Percentiles rank a stretch among this genome's conserved stretches.
Evolutionary conservation across 2,888 invertebrate species (phyloP).

Genomic region (Copidosoma aretas): DNA sequence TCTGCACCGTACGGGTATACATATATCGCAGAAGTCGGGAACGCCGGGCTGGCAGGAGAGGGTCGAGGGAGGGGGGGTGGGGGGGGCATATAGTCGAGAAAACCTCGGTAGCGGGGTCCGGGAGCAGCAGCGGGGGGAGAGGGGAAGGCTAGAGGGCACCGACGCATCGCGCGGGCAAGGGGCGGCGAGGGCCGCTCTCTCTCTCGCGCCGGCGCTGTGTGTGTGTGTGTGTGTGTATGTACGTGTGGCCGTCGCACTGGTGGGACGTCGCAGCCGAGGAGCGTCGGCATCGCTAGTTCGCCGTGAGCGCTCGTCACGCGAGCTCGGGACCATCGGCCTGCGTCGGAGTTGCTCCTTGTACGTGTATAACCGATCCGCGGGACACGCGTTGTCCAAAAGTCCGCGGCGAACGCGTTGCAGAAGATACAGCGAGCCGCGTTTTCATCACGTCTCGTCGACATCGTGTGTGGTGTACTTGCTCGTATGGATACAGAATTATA

Average conservation of each 20-base stretch:
- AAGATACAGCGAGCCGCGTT: too few species aligned
- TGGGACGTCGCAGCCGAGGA: constrained; percentile 64
- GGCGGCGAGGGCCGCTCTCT: not conserved
- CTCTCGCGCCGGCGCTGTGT: constrained; percentile 36
- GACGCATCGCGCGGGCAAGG: constrained; percentile 45
- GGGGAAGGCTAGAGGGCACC: constrained; percentile 38
- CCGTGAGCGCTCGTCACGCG: constrained; percentile 74
- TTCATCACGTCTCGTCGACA: too few species aligned
- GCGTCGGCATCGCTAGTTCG: constrained; percentile 75
- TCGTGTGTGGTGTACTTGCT: too few species aligned
- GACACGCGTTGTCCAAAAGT: too few species aligned
- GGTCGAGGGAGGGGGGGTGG: constrained; percentile 4
- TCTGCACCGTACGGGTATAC: too few species aligned
- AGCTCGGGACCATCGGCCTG: constrained; percentile 1
- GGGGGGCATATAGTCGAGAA: constrained; percentile 5
- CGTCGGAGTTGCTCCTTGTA: too few species aligned
- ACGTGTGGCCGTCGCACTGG: constrained; percentile 60
- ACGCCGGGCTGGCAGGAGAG: constrained; percentile 7
- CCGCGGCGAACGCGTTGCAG: too few species aligned
- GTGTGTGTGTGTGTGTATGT: too few species aligned
- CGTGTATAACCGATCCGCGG: too few species aligned
- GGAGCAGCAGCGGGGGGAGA: constrained; percentile 22
- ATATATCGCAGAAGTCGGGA: too few species aligned
- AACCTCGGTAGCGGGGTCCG: too few species aligned
- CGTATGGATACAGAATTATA: too few species aligned